Percentiles rank a stretch among this genome's conserved stretches.
Conservation (phyloP, 23 tunicate species). For the Phallusia fumigata region DNA sequence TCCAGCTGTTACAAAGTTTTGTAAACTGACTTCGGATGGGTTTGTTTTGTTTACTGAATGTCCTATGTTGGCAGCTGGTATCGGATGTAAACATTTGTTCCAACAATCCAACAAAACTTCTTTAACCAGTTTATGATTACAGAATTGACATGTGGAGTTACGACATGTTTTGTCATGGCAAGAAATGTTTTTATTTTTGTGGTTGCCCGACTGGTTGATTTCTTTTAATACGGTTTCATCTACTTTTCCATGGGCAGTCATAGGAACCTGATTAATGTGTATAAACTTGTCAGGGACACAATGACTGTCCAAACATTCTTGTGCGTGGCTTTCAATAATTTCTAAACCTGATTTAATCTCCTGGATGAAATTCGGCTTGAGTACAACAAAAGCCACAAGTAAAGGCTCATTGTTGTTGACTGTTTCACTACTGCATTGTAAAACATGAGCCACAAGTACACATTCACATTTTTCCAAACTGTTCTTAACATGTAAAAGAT, state of each 20-base stretch:
- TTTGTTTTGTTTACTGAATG: not conserved
- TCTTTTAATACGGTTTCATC: conserved; percentile 28
- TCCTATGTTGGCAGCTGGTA: too few relatives aligned
- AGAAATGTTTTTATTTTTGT: not conserved
- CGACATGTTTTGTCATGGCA: not conserved
- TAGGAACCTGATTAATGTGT: conserved; percentile 39
- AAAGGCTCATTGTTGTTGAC: not conserved
- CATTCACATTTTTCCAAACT: conserved; percentile 9
- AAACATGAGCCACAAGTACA: conserved; percentile 25
- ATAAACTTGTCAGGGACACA: conserved; percentile 66
- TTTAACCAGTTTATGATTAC: not conserved
- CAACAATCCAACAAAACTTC: not conserved
- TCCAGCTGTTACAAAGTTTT: conserved; percentile 41
- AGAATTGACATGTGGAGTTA: too few relatives aligned
- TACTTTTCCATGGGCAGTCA: conserved; percentile 79
- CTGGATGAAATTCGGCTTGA: not conserved
- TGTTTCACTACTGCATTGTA: not conserved
- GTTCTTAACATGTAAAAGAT: conserved; percentile 29
- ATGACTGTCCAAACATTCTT: conserved; percentile 25
- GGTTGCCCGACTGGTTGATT: not conserved
- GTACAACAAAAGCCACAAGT: not conserved
- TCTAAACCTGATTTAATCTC: not conserved
- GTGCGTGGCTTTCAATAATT: not conserved
- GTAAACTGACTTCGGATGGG: not conserved
- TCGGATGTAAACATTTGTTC: not conserved